phyloP scores from a whole-genome alignment of 2,113 vertebrate species.

The Nesoenas mayeri region DNA sequence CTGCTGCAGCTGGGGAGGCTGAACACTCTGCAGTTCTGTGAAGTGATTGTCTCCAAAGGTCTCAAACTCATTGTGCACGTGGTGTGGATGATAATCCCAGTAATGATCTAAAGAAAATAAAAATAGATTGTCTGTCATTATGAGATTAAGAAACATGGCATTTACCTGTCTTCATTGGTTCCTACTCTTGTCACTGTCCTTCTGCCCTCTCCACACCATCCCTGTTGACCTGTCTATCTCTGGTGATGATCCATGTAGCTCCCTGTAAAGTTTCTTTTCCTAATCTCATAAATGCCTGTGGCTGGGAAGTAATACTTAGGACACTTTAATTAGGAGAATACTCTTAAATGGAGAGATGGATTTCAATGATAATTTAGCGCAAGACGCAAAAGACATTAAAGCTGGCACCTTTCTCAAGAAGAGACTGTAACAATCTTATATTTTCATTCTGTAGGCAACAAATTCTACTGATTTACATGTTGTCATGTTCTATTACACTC shows the following conservation, averaged over 20 bases:
- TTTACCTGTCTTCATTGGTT: neutral
- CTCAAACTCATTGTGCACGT: slow-evolving; percentile 89
- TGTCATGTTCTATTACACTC: neutral
- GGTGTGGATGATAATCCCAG: slow-evolving; percentile 90
- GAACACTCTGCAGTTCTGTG: slow-evolving; percentile 95
- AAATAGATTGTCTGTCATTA: neutral
- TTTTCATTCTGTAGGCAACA: neutral
- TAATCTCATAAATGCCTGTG: neutral
- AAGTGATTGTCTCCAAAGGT: slow-evolving; percentile 90
- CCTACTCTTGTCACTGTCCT: neutral
- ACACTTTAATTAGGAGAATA: neutral
- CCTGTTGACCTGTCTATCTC: neutral
- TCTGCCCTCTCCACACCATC: neutral
- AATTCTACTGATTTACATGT: neutral
- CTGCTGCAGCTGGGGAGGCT: slow-evolving; percentile 86
- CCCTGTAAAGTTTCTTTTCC: neutral
- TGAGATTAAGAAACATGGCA: neutral
- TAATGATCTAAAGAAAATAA: slow-evolving; percentile 80
- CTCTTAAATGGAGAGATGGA: neutral
- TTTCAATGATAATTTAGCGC: neutral
- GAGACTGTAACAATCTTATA: neutral
- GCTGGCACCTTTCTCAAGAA: neutral
- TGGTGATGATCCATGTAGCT: neutral
- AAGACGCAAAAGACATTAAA: neutral
- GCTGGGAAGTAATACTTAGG: neutral